Base-by-base conservation (phyloP, 2,888 invertebrate species). In the Drosophila pullipes region DNA sequence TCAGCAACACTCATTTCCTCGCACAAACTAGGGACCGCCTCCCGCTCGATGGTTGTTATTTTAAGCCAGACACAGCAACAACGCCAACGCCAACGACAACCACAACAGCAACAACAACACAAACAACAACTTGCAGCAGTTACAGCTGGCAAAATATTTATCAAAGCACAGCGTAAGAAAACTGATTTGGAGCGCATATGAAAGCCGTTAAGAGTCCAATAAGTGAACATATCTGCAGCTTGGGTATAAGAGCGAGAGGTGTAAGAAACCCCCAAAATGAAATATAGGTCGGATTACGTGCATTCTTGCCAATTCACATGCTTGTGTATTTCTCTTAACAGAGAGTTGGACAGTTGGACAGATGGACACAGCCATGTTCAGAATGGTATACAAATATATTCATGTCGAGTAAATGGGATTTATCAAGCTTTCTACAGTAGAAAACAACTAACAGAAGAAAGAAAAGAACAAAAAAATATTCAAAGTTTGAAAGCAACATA, bases 1-100 rank as follows among this genome's bases (percentile, higher is more conserved):
- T 89, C 83, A 83, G 63, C 75, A 64, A 59, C 72, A 67, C 69
- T 68, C 61, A 53, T 22, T 16, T 55, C 30, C 52, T 28, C 30
- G n/a, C n/a, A 33, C 10, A 55, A 44, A 37, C 62, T 64, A 62
- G 58, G 39, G 33, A 25, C 41, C 39, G 37, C 49, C 39, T 22
- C 60, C 49, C 13, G 41, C 39, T 57, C 55, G 37, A 39, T 39
- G 53, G 37, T 54, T 74, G 62, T 66, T 62, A 59, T 69, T 65
- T 58, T 69, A 58, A 65, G 61, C 44, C 72, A 59, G 55, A 58
- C 61, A 50, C 33, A 63, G 28, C 65, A 78, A 62, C 68, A 64
- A 57, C 60, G 41, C 28, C 31, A 54, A 35, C 49, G 9, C 18
- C 70, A 50, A 54, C 22, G 33, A 37, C 55, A 52, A 44, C 49